Evolutionary conservation across 2,113 vertebrate species (phyloP).

Genomic region (Ranitomeya imitator): DNA sequence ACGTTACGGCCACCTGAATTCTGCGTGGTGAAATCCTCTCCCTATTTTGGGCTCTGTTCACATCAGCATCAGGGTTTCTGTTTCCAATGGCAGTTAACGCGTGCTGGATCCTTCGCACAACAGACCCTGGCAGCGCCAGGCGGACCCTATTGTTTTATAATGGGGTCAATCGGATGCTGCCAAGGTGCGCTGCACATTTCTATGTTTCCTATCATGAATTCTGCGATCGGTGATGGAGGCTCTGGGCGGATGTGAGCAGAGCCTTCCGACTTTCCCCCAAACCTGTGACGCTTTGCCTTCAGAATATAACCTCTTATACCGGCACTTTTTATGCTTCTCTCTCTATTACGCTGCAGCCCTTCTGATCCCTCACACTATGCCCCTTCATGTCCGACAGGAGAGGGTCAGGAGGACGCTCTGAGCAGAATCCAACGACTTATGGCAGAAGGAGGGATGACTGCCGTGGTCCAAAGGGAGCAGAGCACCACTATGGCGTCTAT

Average conservation of each 20-base stretch:
- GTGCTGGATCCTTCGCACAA: too few relatives aligned
- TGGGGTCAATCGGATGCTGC: too few relatives aligned
- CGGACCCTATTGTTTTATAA: too few relatives aligned
- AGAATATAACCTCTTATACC: constrained; percentile 27
- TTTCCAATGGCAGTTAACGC: too few relatives aligned
- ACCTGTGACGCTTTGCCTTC: neutral
- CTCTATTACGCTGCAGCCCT: constrained; percentile 34
- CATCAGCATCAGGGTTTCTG: too few relatives aligned
- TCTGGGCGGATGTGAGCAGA: too few relatives aligned
- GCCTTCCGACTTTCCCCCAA: neutral
- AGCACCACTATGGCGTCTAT: constrained; percentile 99
- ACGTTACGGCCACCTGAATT: too few relatives aligned
- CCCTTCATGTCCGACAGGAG: constrained; percentile 69
- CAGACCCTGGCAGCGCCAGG: too few relatives aligned
- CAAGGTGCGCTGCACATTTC: too few relatives aligned
- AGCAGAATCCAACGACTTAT: constrained; percentile 93
- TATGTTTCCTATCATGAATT: too few relatives aligned
- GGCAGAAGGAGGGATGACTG: constrained; percentile 95
- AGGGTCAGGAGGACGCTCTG: constrained; percentile 87
- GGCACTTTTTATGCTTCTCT: constrained; percentile 36
- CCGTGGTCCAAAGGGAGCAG: constrained; percentile 96
- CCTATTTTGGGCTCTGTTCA: neutral
- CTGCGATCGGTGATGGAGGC: too few relatives aligned
- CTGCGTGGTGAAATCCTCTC: neutral
- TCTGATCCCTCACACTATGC: constrained; percentile 38